Evolutionary conservation across 2,888 invertebrate species (phyloP).

Genomic region (Candidula unifasciata): DNA sequence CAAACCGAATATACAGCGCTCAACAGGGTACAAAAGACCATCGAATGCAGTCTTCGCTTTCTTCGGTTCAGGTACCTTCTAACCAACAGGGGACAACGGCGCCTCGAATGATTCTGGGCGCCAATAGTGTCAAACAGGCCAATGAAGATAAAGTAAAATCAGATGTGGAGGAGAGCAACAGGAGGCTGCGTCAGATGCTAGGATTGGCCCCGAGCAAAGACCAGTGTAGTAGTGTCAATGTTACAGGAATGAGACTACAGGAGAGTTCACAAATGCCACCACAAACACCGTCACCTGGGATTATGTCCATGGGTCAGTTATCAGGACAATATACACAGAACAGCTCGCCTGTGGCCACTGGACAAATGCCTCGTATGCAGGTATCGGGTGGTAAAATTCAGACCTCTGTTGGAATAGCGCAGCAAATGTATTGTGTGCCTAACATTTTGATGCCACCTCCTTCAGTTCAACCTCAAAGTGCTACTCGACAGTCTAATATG

Average conservation of each 20-base stretch:
- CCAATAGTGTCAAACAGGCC: conserved; percentile 34
- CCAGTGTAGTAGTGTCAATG: conserved; percentile 5
- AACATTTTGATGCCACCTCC: conserved; percentile 50
- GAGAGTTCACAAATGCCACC: conserved; percentile 22
- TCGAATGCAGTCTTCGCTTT: not conserved
- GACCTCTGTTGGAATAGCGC: conserved; percentile 30
- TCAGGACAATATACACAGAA: conserved; percentile 20
- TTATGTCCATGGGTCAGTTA: not conserved
- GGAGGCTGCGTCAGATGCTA: conserved; percentile 43
- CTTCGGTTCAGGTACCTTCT: not conserved
- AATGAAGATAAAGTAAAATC: conserved; percentile 34
- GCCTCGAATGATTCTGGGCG: conserved; percentile 48
- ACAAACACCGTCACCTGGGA: conserved; percentile 17
- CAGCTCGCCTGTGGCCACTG: not conserved
- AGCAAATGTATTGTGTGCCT: conserved; percentile 50
- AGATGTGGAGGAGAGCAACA: conserved; percentile 46
- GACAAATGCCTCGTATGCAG: conserved; percentile 42
- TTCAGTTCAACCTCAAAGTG: conserved; percentile 14
- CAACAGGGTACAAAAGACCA: conserved; percentile 31
- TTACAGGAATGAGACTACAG: conserved; percentile 16
- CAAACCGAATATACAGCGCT: not conserved
- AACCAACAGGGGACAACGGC: conserved; percentile 9
- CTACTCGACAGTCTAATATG: conserved; percentile 30
- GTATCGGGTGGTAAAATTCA: conserved; percentile 30
- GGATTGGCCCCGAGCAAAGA: conserved; percentile 36